phyloP scores from a whole-genome alignment of 2,888 invertebrate genomes.

The Criorhina ranunculi region DNA sequence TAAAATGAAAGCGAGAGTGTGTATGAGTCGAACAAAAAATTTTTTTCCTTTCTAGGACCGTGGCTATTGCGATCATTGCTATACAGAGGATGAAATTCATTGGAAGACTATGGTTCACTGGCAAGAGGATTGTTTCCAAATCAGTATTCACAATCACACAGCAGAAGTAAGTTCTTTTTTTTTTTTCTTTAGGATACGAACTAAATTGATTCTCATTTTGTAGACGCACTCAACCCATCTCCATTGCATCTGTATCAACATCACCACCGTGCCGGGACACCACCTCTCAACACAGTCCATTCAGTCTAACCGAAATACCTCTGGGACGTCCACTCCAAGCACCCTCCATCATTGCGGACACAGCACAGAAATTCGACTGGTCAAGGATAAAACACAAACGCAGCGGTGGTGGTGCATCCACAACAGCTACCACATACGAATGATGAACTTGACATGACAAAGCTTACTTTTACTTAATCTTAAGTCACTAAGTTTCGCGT shows the following conservation, averaged over 20 bases:
- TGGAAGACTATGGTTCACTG: constrained; percentile 87
- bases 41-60: constrained; percentile 84
- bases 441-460: constrained; percentile 22
- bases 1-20: constrained; percentile 23
- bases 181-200: neutral
- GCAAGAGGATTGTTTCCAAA: constrained; percentile 86
- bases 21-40: constrained; percentile 5
- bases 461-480: constrained; percentile 2
- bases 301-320: constrained; percentile 58
- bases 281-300: constrained; percentile 50
- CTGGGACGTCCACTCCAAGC: constrained; percentile 74
- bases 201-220: constrained; percentile 42
- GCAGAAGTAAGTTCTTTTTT: constrained; percentile 80
- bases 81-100: constrained; percentile 88
- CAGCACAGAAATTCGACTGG: constrained; percentile 71
- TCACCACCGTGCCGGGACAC: constrained; percentile 79
- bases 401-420: constrained; percentile 40
- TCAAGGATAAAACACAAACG: constrained; percentile 67
- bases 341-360: constrained; percentile 76
- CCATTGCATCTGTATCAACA: constrained; percentile 69
- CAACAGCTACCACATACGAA: constrained; percentile 32
- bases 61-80: constrained; percentile 86
- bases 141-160: constrained; percentile 84
- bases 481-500: constrained; percentile 33
- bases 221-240: constrained; percentile 68